Base-by-base conservation (phyloP, 2,888 invertebrate species). In the Apodemia mormo region DNA sequence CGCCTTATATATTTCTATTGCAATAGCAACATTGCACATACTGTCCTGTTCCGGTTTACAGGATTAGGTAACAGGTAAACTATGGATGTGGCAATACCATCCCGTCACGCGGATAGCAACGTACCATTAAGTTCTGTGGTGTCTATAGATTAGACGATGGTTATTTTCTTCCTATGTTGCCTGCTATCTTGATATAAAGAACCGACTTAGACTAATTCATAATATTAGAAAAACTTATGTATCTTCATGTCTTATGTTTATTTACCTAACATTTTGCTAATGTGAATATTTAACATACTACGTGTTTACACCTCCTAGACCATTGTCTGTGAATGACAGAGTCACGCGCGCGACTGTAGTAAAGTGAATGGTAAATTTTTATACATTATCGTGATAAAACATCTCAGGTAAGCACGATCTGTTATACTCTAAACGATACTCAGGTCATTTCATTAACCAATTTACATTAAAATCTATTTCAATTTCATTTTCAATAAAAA, bases 401-500 rank as follows among this genome's bases (percentile, higher is more conserved):
- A 52, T 65, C 52, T 29, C 10, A 49, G 68, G 68, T 68, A 37
- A 68, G 68, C 22, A 30, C 49, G 3, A 12, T 49, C 10, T 52
- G 30, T 22, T 37, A 65, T 33, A 52, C 37, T 22, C 43, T 68
- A 68, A 68, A 43, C 43, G 29, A 68, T 68, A 30, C 45, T 37
- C 14, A 33, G 30, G 30, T 22, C 10, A 66, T 1, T 49, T 12
- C 45, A 37, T 43, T 7, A 30, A 14, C 14, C 66, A 33, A 61
- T n/a, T 69, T 45, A 65, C 69, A 54, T 68, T 68, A 68, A 56
- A 69, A 67, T 65, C 58, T 67, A 29, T 49, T 72, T 67, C 56
- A 66, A 74, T 72, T 73, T 72, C 68, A 76, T 77, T 79, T 79
- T 77, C 76, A 80, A 78, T 73, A 73, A 74, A 76, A 75, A 71